A percentile compares a stretch with the other conserved stretches of the same genome.
Conservation (phyloP, 1,140 invertebrate species). For the Portunus trituberculatus region DNA sequence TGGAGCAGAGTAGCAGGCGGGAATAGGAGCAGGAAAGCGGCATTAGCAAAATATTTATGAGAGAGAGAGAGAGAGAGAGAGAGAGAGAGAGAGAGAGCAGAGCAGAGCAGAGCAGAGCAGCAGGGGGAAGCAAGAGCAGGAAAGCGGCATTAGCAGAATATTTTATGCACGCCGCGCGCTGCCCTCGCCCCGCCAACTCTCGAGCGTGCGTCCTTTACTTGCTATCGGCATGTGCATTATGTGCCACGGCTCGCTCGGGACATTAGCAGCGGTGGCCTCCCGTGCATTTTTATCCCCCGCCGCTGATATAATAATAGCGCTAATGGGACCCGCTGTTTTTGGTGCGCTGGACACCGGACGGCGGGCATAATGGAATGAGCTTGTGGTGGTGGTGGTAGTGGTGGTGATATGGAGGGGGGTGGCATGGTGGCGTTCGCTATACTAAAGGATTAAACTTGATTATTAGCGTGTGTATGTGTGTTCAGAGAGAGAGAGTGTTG, state of each 20-base stretch:
- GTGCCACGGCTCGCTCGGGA: not conserved
- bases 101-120: not conserved
- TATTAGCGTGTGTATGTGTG: not conserved
- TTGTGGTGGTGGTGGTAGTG: not conserved
- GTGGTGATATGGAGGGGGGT: too few relatives aligned
- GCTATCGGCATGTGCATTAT: conserved; percentile 10
- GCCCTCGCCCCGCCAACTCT: too few relatives aligned
- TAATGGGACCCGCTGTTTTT: not conserved
- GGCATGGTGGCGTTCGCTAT: too few relatives aligned
- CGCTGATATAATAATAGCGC: not conserved
- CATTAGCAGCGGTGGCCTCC: not conserved
- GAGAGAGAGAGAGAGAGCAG: not conserved
- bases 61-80: too few relatives aligned
- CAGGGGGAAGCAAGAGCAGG: too few relatives aligned
- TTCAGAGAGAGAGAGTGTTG: not conserved
- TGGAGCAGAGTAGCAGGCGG: too few relatives aligned
- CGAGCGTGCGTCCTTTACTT: not conserved
- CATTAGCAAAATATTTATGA: too few relatives aligned
- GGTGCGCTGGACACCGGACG: not conserved
- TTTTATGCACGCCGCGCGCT: too few relatives aligned
- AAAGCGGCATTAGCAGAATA: too few relatives aligned
- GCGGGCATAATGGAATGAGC: not conserved
- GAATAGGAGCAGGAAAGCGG: too few relatives aligned
- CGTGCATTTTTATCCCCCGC: not conserved
- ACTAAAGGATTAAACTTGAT: not conserved